Base-by-base conservation (phyloP, 2,888 invertebrate species). In the Enchytraeus crypticus region DNA sequence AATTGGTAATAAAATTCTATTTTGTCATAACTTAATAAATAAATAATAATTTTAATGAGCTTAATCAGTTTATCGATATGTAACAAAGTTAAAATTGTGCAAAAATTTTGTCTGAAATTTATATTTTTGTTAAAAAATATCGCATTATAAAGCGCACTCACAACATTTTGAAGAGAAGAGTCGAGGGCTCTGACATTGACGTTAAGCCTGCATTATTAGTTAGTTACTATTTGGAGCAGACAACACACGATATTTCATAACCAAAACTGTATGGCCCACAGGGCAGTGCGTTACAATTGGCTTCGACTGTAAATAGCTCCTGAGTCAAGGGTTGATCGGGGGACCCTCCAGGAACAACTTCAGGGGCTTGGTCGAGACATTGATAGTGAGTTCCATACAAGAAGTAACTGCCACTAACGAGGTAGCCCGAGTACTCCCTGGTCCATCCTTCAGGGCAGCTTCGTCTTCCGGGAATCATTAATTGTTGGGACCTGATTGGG, bases 361-460 rank as follows among this genome's bases (percentile, higher is more conserved):
- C 11, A 8, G 38, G 38, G 11, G 38, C 38, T 18, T 38, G 11
- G 38, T 38, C 38, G 11, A 38, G 11, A 18, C 38, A 38, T 11
- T 11, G 8, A n/a, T n/a, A n/a, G 38, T 38, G 38, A 38, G 38
- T 38, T 8, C 38, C 38, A 11, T 18, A 11, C 8, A 11, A 18
- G 18, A 18, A 8, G 18, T 38, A 38, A 38, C 38, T 38, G 11
- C 33, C n/a, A 1, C 69, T 34, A 64, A 68, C 64, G 32, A 71
- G 55, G 57, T 67, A 67, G 30, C 71, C 70, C 1, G 45, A 26
- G 59, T 71, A 71, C 58, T 69, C 69, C 29, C 58, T 18, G 5
- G 53, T 61, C 70, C 70, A 71, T 4, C 67, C 70, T 1, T 45
- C 30, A n/a, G 61, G 60, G 53, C 71, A 71, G 27, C 4, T 29